These are phyloP conservation scores for Neodon shergylaensis DNA, from an alignment of 2,113 vertebrate species.

Conservation along the genomic window DNA sequence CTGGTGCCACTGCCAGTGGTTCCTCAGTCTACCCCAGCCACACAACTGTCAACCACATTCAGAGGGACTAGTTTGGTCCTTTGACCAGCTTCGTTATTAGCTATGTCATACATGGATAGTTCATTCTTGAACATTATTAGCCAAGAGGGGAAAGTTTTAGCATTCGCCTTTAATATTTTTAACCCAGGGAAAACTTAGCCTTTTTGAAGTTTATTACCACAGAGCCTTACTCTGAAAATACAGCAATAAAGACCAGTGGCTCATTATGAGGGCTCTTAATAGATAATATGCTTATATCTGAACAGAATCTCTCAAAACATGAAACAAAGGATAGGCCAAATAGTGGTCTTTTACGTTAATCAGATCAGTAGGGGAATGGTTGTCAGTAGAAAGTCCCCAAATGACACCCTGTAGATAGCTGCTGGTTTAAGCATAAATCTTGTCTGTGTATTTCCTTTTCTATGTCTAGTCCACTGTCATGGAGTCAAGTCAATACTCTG, in stretches of 20 bases:
- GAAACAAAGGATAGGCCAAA: background rate
- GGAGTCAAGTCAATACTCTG: background rate
- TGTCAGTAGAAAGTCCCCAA: background rate
- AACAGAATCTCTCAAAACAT: constrained; percentile 37
- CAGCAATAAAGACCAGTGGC: background rate
- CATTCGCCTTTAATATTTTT: background rate
- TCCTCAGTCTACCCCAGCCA: no score
- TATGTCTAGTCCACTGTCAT: background rate
- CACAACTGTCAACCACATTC: no score
- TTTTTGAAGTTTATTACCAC: background rate
- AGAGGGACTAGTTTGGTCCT: no score
- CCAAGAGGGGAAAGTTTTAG: background rate
- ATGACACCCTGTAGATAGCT: background rate
- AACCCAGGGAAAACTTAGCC: background rate
- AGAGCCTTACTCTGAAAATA: constrained; percentile 42
- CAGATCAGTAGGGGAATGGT: background rate
- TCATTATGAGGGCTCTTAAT: background rate
- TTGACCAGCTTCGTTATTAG: background rate
- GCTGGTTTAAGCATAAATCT: background rate
- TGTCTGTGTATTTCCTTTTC: background rate
- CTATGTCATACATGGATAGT: background rate
- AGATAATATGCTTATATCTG: constrained; percentile 5
- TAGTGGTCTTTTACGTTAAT: background rate
- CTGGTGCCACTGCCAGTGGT: no score
- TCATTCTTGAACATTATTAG: background rate